Evolutionary conservation across 2,113 vertebrate species (phyloP), one percentile per base, ranked within the genome.

Genomic region (Tautogolabrus adspersus): DNA sequence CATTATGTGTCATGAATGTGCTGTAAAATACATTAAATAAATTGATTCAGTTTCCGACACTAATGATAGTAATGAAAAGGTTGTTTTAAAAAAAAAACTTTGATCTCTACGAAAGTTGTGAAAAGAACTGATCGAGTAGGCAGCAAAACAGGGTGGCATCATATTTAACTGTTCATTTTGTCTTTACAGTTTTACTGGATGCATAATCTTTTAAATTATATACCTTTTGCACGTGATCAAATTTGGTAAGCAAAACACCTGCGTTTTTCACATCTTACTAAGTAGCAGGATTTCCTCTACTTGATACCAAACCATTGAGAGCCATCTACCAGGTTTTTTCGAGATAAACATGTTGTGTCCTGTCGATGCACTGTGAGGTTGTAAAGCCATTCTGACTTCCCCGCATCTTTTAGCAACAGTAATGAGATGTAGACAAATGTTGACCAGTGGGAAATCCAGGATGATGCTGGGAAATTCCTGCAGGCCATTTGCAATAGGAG

Each of bases 401-500:
- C 37, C 23, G 40, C 10, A 18, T 63, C 19, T 71, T 26, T 54
- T 22, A 70, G 69, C 42, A 61, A 30, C 42, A 66, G 70, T 85
- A 71, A 77, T 81, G 49, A 58, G 60, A 70, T 75, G 79, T 54
- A 68, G 71, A 85, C 79, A 77, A 84, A 44, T 72, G 40, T 56
- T 67, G 22, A 77, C 58, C 23, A 60, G 42, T 67, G 38, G 54
- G 56, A 64, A 80, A 82, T 78, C 66, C 64, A 77, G 37, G 55
- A 37, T 66, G 62, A 79, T 72, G 70, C 76, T 77, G 78, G 47
- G 71, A 73, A 66, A 62, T 68, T 87, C 26, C 55, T 64, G 61
- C 58, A 34, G 66, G 68, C 72, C 19, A 38, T 77, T 77, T 77
- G 34, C 76, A 81, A 77, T 46, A 52, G n/a, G 15, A 82, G 38